Conservation (phyloP, 2,888 invertebrate genomes). For the Empis stercorea region DNA sequence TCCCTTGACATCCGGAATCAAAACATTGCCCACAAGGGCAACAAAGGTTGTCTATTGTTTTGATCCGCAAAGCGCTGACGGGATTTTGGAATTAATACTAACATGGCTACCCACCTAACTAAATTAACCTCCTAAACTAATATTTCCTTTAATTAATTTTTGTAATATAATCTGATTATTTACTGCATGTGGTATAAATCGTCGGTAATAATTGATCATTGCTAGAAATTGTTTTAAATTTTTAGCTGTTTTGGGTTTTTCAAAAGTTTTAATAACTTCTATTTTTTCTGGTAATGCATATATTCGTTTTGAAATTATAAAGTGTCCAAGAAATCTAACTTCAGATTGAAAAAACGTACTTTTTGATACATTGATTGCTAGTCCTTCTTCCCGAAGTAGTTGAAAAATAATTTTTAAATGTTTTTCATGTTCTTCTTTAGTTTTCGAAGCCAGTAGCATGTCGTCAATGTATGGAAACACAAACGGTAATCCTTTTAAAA, state of each 20-base stretch:
- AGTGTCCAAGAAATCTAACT: slow-evolving; percentile 10
- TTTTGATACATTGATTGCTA: slow-evolving; percentile 17
- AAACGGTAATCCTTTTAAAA: slow-evolving; percentile 17
- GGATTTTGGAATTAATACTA: too few species aligned
- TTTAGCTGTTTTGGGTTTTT: slow-evolving; percentile 7
- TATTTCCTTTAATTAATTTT: too few species aligned
- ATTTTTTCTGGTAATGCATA: slow-evolving; percentile 6
- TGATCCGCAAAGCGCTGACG: too few species aligned
- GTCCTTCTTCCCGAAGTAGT: slow-evolving; percentile 15
- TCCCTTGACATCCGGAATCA: too few species aligned
- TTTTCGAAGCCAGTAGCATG: slow-evolving; percentile 9
- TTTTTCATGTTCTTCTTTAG: slow-evolving; percentile 9
- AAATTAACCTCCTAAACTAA: too few species aligned
- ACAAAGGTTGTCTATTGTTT: too few species aligned
- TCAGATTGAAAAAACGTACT: slow-evolving; percentile 10
- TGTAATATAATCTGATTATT: too few species aligned
- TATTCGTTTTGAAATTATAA: slow-evolving; percentile 6
- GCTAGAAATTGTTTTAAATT: slow-evolving; percentile 9
- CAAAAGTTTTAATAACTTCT: slow-evolving; percentile 8
- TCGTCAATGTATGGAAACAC: slow-evolving; percentile 16
- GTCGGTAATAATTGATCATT: too few species aligned
- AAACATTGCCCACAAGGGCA: too few species aligned
- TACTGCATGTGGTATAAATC: too few species aligned
- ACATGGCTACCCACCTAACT: too few species aligned
- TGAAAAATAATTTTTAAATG: slow-evolving; percentile 14